phyloP scores from a whole-genome alignment of 1,140 invertebrate genomes.

The Drosophila equinoxialis region DNA sequence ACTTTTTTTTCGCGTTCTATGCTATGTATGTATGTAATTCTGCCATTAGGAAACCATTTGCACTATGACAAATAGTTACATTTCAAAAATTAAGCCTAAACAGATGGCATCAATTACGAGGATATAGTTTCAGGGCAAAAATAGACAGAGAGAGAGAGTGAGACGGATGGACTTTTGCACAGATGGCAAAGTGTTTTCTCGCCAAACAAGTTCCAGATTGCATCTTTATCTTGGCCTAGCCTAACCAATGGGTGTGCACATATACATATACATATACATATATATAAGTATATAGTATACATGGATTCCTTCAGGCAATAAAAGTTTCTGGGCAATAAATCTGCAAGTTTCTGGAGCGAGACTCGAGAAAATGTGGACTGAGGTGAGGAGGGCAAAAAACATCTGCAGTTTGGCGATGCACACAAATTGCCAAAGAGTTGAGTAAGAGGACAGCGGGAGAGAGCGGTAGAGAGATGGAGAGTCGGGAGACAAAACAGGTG shows the following conservation, averaged over 20 bases:
- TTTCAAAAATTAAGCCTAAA: conserved; percentile 14
- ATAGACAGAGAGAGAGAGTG: not conserved
- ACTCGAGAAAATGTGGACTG: conserved; percentile 35
- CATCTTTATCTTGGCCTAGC: conserved; percentile 61
- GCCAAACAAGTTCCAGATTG: conserved; percentile 76
- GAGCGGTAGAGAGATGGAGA: conserved; percentile 38
- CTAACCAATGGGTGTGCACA: conserved; percentile 36
- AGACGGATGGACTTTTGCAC: conserved; percentile 12
- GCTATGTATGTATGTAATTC: not conserved
- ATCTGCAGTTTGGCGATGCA: conserved; percentile 67
- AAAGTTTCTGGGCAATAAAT: conserved; percentile 80
- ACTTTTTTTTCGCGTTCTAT: not conserved
- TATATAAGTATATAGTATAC: conserved; percentile 41
- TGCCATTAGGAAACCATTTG: not conserved
- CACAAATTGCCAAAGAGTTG: conserved; percentile 70
- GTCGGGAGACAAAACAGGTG: conserved; percentile 42
- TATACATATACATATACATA: conserved; percentile 48
- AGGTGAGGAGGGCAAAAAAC: conserved; percentile 29
- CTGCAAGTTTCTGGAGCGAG: conserved; percentile 78
- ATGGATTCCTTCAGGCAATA: conserved; percentile 78
- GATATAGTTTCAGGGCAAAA: conserved; percentile 12
- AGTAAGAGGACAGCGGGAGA: not conserved
- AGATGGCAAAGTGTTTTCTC: conserved; percentile 68
- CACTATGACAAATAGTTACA: conserved; percentile 15
- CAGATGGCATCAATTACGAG: conserved; percentile 35